These are phyloP conservation scores for Elysia crispata DNA, from an alignment of 2,888 invertebrate species.

Conservation along the genomic window DNA sequence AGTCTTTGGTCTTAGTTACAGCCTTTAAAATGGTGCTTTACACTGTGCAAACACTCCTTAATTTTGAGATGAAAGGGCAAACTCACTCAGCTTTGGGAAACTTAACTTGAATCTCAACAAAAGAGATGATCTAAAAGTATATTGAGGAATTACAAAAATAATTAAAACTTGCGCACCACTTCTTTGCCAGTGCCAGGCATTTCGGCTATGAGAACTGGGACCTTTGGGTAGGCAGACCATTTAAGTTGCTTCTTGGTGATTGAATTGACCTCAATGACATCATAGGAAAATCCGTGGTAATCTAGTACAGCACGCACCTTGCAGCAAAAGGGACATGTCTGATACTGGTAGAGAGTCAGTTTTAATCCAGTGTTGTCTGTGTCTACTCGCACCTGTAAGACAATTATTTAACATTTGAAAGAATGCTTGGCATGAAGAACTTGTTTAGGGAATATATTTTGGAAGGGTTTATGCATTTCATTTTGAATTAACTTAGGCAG, in stretches of 20 bases:
- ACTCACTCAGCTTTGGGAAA: not conserved
- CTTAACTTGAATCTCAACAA: not conserved
- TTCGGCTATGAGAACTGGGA: constrained; percentile 91
- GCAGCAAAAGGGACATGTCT: constrained; percentile 98
- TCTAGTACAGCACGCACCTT: constrained; percentile 86
- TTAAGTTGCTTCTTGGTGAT: constrained; percentile 92
- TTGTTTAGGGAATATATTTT: too few relatives aligned
- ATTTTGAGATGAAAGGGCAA: too few relatives aligned
- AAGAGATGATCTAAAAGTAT: not conserved
- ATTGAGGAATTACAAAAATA: too few relatives aligned
- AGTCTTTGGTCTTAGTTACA: too few relatives aligned
- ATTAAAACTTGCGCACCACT: constrained; percentile 63
- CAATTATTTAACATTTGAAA: too few relatives aligned
- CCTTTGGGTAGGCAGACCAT: constrained; percentile 96
- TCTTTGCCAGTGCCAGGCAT: constrained; percentile 77
- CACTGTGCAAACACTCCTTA: too few relatives aligned
- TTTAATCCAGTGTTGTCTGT: constrained; percentile 78
- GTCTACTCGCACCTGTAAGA: constrained; percentile 56
- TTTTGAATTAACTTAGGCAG: too few relatives aligned
- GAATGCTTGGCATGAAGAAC: too few relatives aligned
- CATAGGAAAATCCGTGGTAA: constrained; percentile 94
- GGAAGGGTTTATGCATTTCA: too few relatives aligned
- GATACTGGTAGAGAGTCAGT: constrained; percentile 94
- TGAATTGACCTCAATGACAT: constrained; percentile 98
- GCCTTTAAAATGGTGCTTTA: too few relatives aligned